A percentile compares a stretch with the other conserved stretches of the same genome.
phyloP scores from a whole-genome alignment of 2,888 invertebrate genomes.

The Dryobota labecula region DNA sequence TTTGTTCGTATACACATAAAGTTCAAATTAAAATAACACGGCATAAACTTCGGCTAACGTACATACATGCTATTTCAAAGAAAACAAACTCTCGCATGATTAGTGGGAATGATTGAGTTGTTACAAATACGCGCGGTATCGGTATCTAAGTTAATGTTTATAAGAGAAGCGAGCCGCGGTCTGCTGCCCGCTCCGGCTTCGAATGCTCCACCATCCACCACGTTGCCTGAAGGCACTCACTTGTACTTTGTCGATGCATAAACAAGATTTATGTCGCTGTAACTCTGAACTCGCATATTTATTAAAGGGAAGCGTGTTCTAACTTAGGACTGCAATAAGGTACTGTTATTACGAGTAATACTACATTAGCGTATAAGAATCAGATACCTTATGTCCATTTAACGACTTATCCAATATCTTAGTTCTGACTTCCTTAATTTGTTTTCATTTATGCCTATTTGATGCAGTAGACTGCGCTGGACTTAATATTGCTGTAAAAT shows the following conservation, averaged over 20 bases:
- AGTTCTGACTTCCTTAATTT: conserved; percentile 62
- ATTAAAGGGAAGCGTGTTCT: conserved; percentile 58
- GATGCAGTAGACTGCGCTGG: conserved; percentile 28
- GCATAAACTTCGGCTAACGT: conserved; percentile 6
- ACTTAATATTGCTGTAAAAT: conserved; percentile 47
- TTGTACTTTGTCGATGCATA: conserved; percentile 52
- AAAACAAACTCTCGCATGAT: conserved; percentile 62
- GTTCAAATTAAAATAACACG: conserved; percentile 46
- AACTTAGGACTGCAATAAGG: conserved; percentile 49
- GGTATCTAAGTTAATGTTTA: conserved; percentile 45
- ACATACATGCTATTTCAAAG: conserved; percentile 45
- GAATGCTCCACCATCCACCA: conserved; percentile 1
- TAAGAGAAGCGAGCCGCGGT: background rate
- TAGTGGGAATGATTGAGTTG: conserved; percentile 61
- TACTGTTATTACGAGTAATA: conserved; percentile 64
- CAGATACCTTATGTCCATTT: conserved; percentile 48
- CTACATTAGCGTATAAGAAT: conserved; percentile 60
- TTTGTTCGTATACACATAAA: conserved; percentile 49
- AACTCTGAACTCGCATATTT: conserved; percentile 51
- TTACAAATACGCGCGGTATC: conserved; percentile 60
- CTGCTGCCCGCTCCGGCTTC: conserved; percentile 1
- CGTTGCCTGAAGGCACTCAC: conserved; percentile 47
- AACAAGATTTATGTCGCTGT: conserved; percentile 56
- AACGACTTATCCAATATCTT: conserved; percentile 53
- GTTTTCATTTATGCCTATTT: conserved; percentile 62